Evolutionary conservation across 2,797 vertebrate species (phyloP).

Genomic region (Sebastes trivittatus): DNA sequence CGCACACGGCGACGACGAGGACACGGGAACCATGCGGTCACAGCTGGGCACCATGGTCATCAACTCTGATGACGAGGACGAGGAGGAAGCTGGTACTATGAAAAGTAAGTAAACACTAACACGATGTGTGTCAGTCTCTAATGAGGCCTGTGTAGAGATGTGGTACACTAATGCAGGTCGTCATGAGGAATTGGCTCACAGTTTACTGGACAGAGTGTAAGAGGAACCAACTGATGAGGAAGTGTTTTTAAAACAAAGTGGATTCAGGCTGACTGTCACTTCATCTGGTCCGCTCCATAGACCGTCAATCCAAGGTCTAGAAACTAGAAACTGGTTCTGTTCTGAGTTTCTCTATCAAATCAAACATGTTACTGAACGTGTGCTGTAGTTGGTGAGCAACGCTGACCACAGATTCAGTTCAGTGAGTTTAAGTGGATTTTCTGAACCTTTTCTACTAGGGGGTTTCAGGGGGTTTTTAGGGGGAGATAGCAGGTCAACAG

Average conservation of each 20-base stretch:
- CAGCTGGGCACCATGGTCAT: conserved; percentile 96
- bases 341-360: too few species aligned
- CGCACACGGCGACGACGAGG: conserved; percentile 81
- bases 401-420: background rate
- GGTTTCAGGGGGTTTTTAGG: too few species aligned
- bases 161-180: background rate
- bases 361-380: background rate
- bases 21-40: conserved; percentile 85
- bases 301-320: background rate
- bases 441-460: too few species aligned
- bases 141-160: background rate
- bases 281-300: background rate
- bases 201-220: background rate
- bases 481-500: too few species aligned
- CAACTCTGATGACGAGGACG: conserved; percentile 87
- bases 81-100: conserved; percentile 93
- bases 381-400: background rate
- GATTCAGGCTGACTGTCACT: background rate
- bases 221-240: conserved; percentile 31
- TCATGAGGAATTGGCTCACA: background rate
- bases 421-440: background rate
- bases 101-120: conserved; percentile 86
- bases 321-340: background rate
- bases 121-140: background rate
- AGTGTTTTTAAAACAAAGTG: background rate